Evolutionary conservation across 1,140 invertebrate species (phyloP), one percentile per base, ranked within the genome.

Genomic region (Apocrypta bakeri): DNA sequence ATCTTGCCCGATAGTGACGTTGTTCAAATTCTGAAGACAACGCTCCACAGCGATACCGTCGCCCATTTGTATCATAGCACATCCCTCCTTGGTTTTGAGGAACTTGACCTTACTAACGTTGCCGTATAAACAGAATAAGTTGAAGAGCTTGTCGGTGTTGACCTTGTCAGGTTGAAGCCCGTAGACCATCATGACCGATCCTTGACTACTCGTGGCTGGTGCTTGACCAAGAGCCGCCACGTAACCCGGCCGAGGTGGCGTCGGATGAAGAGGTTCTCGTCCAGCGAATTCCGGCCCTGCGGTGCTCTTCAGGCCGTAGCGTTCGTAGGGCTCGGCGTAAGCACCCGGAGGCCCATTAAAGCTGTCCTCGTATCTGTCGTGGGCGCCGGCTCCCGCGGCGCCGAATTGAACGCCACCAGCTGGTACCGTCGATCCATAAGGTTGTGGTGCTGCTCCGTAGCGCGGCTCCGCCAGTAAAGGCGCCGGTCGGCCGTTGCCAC

Each of bases 41-140:
- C 98, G 93, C 91, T 99, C 98, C 3, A 99, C 98, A 9, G 98
- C 97, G 71, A 97, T 94, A n/a, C 95, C 94, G 91, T 99, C 98
- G 17, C 98, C 98, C 98, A 99, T 98, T 91, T 99, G 98, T 82
- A 99, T 97, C 98, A 99, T 99, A n/a, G 98, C 98, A 80, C 98
- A 98, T 76, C 98, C 98, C 89, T 99, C 98, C 93, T 99, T 99
- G 78, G 97, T 99, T 93, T 99, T 99, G 90, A 99, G 93, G 92
- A 99, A 99, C 93, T 99, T 99, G 82, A 99, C 98, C 94, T 98
- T 95, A 74, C 98, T 96, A 84, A 99, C 98, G 91, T 99, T 99
- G 83, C 99, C 99, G 92, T 99, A 99, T 56, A 99, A 94, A 93
- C 98, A 99, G 92, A 99, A 98, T 78, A 99, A 93, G 93, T 99